Conservation (phyloP, 2,888 invertebrate genomes). For the Stenoptilia bipunctidactyla region DNA sequence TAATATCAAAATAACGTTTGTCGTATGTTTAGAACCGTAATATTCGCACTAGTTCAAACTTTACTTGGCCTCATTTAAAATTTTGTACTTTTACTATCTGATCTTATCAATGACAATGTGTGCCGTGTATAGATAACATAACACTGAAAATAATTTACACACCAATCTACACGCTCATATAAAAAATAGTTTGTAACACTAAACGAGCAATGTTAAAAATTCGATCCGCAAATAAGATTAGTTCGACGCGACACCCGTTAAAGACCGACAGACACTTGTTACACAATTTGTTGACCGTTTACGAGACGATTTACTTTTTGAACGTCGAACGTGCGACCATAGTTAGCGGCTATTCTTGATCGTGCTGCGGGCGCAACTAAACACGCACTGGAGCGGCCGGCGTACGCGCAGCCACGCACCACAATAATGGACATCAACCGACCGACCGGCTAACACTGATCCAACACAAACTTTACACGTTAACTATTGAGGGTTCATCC, state of each 20-base stretch:
- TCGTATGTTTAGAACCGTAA: conserved; percentile 11
- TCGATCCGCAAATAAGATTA: conserved; percentile 30
- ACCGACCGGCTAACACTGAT: conserved; percentile 32
- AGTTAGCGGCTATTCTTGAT: conserved; percentile 58
- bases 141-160: background rate
- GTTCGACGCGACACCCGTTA: background rate
- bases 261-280: conserved; percentile 24
- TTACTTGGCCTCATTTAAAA: background rate
- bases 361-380: conserved; percentile 60
- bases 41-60: conserved; percentile 7
- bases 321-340: conserved; percentile 29
- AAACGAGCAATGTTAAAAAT: conserved; percentile 33
- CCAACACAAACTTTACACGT: conserved; percentile 42
- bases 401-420: conserved; percentile 43
- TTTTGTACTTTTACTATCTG: background rate
- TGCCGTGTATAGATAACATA: conserved; percentile 1
- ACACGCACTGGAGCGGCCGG: conserved; percentile 40
- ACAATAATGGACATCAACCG: conserved; percentile 36
- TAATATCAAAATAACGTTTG: conserved; percentile 9
- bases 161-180: background rate
- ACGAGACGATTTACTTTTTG: conserved; percentile 17
- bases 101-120: background rate
- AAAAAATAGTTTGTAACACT: conserved; percentile 12
- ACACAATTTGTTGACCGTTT: conserved; percentile 34
- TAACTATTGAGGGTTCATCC: conserved; percentile 30